Conservation (phyloP, 2,888 invertebrate species). For the Chalcosyrphus nemorum region DNA sequence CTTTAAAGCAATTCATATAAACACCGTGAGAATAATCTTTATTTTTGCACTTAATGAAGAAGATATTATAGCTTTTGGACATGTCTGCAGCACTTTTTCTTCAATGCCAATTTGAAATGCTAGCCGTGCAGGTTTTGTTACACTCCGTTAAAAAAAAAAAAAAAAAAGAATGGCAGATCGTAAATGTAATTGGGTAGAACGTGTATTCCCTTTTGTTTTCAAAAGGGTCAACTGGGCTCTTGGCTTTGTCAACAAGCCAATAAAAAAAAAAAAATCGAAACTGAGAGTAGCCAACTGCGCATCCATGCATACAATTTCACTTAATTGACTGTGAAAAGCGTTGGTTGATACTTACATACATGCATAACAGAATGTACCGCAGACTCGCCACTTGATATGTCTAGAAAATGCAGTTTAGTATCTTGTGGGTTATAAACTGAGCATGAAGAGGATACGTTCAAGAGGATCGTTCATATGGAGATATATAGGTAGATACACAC, state of each 20-base stretch:
- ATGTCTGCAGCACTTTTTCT: conserved; percentile 6
- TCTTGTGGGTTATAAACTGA: conserved; percentile 12
- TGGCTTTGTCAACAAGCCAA: conserved; percentile 14
- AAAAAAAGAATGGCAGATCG: not conserved
- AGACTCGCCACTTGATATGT: conserved; percentile 24
- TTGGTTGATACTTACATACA: conserved; percentile 21
- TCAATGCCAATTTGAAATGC: conserved; percentile 10
- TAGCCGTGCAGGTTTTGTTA: conserved; percentile 2
- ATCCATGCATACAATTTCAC: conserved; percentile 58
- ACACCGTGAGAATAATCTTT: conserved; percentile 13
- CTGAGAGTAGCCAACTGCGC: conserved; percentile 38
- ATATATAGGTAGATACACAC: not conserved
- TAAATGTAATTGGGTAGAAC: not conserved
- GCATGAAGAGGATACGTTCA: not conserved
- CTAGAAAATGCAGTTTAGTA: conserved; percentile 27
- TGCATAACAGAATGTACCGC: not conserved
- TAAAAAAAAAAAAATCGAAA: conserved; percentile 14
- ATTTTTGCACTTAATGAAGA: conserved; percentile 22
- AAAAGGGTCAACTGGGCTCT: not conserved
- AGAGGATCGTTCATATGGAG: not conserved
- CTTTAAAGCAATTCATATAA: not conserved
- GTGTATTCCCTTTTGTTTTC: not conserved
- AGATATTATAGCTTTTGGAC: conserved; percentile 1
- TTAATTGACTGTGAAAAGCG: conserved; percentile 61
- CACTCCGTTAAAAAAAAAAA: conserved; percentile 1